These are phyloP conservation scores for Aporophyla nigra DNA, from an alignment of 2,888 invertebrate species.

Conservation along the genomic window DNA sequence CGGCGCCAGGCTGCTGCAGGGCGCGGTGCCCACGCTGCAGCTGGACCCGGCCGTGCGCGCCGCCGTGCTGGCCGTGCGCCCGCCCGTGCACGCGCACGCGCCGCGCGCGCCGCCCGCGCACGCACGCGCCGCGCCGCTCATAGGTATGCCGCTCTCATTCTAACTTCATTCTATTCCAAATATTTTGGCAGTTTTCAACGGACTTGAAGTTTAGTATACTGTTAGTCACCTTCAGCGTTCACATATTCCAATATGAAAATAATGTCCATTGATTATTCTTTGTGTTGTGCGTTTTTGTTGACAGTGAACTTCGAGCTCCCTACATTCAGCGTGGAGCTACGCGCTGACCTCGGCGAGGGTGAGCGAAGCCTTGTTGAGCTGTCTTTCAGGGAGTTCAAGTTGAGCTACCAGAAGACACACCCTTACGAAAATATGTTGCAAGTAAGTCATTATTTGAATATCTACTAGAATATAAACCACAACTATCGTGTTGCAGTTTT, in stretches of 20 bases:
- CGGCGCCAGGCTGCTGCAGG: conserved; percentile 72
- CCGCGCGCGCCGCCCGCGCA: conserved; percentile 55
- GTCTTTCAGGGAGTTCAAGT: conserved; percentile 95
- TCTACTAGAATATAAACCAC: neutral
- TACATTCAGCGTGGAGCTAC: conserved; percentile 94
- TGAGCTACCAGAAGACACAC: conserved; percentile 93
- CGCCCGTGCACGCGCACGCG: conserved; percentile 65
- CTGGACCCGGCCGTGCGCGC: conserved; percentile 92
- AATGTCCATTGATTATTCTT: neutral
- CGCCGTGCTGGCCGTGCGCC: conserved; percentile 85
- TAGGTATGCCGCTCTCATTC: conserved; percentile 22
- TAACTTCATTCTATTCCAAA: neutral
- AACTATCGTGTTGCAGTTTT: neutral
- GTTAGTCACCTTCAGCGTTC: neutral
- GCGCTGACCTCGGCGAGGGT: conserved; percentile 92
- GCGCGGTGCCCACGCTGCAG: conserved; percentile 87
- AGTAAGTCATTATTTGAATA: conserved; percentile 72
- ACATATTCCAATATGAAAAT: neutral
- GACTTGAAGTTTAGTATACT: neutral
- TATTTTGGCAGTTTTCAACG: neutral
- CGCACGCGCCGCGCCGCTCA: conserved; percentile 51
- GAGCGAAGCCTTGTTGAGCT: conserved; percentile 96
- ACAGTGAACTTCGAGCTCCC: conserved; percentile 94
- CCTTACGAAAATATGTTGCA: conserved; percentile 94
- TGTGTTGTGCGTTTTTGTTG: neutral